Base-by-base conservation (phyloP, 2,113 vertebrate species). In the Heterochromis multidens region DNA sequence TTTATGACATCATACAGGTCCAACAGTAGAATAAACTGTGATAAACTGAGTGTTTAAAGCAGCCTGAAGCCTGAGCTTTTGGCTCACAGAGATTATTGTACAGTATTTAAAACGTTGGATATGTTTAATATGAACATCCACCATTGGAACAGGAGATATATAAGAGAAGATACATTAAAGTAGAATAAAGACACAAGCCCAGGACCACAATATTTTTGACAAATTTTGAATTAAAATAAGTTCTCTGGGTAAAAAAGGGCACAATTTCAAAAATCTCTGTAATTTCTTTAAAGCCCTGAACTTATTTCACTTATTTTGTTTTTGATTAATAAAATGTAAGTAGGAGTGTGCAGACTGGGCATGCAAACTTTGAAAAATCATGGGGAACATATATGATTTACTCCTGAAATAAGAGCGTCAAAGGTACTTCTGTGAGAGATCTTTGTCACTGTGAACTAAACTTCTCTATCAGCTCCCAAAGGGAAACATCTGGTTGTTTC, bases 381-480 rank as follows among this genome's bases (percentile, higher is more conserved):
- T 0, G 7, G 13, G 35, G 35, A 3, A 0, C 35, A 35, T 10
- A 10, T 1, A 21, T n/a, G 33, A n/a, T 0, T 37, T 19, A n/a
- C 35, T 63, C 6, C 33, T 37, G 61, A 33, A 62, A 4, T 1
- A 33, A n/a, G 62, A 2, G 37, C 0, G 37, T 11, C 63, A 10
- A n/a, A 43, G n/a, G 63, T 1, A 0, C 13, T 14, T 46, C 43
- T 12, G 13, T 16, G 14, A 16, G 19, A 40, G 62, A 14, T 65
- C 62, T 65, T 65, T 40, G 33, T 63, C 33, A 37, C 33, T 23
- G 33, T 0, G 33, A 70, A 52, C 17, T 43, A 67, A 67, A 43
- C 13, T 43, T 67, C 63, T 67, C 1, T n/a, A 3, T 65, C 62
- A 43, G 37, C 63, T 67, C 63, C 8, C 23, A 17, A 17, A 63